Base-by-base conservation (phyloP, 2,113 vertebrate genomes). In the Crypturellus undulatus region DNA sequence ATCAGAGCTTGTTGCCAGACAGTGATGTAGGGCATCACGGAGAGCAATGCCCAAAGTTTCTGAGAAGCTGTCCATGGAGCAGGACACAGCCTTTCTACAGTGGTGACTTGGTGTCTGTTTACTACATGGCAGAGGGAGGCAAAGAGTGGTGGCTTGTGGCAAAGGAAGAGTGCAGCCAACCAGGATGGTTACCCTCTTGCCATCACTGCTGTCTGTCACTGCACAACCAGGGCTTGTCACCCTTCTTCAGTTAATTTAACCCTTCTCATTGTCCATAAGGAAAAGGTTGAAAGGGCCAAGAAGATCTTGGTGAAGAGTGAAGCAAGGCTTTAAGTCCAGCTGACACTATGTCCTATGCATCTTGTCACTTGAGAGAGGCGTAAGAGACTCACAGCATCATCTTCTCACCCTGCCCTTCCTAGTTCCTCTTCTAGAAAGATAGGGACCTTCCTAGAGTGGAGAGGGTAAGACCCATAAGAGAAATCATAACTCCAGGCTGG, bases 401-500 rank as follows among this genome's bases (percentile, higher is more conserved):
- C 58, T 56, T 56, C 60, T 54, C 21, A 54, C 34, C 40, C 20
- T 10, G 20, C 17, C 81, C 30, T 32, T 17, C 12, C 30, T 19
- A 58, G 30, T 18, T 18, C 54, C 54, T 19, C 32, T 15, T 78
- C 13, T n/a, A 40, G 7, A 21, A 30, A 7, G 60, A 18, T n/a
- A 36, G 15, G 47, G 42, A 30, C 0, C 2, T 69, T 32, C 13
- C 24, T 9, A 3, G 8, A 0, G 0, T 2, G 7, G 49, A 59
- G 49, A 70, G 38, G 30, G 34, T 22, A 81, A 38, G 36, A 47
- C 20, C 24, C 22, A 19, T 18, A 32, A 60, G 60, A 79, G 6
- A 60, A 16, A 58, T 21, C 4, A 28, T 18, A 52, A 32, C 14
- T 59, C 64, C 11, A 43, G 28, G 6, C 0, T 36, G 36, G 10